Evolutionary conservation across 2,797 vertebrate genomes (phyloP).

Genomic region (Spheniscus humboldti): DNA sequence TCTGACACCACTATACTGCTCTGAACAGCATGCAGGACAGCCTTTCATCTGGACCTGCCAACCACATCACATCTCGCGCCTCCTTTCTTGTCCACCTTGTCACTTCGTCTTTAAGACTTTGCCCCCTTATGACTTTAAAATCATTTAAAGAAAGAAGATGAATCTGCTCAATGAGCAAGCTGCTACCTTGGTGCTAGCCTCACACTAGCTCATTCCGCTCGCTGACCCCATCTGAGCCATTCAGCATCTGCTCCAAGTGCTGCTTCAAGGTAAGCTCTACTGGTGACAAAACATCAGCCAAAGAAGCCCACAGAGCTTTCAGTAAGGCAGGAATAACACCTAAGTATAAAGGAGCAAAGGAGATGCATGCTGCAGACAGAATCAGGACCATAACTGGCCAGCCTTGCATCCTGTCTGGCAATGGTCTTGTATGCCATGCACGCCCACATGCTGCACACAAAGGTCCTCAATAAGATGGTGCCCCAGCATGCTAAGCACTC

Average conservation of each 20-base stretch:
- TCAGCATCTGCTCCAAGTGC: neutral
- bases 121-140: neutral
- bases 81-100: neutral
- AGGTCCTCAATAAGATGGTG: neutral
- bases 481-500: neutral
- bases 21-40: neutral
- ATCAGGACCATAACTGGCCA: neutral
- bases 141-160: neutral
- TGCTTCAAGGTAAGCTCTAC: neutral
- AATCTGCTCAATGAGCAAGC: neutral
- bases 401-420: neutral
- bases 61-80: neutral
- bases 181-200: neutral
- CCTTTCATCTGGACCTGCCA: neutral
- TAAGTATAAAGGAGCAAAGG: neutral
- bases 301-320: neutral
- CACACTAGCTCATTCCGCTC: neutral
- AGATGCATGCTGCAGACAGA: neutral
- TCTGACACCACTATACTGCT: neutral
- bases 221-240: neutral
- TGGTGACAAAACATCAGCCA: neutral
- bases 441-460: neutral
- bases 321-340: neutral
- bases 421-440: neutral
- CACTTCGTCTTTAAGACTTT: neutral